Conservation (phyloP, 1,140 invertebrate species). For the Drosophila trapezifrons region DNA sequence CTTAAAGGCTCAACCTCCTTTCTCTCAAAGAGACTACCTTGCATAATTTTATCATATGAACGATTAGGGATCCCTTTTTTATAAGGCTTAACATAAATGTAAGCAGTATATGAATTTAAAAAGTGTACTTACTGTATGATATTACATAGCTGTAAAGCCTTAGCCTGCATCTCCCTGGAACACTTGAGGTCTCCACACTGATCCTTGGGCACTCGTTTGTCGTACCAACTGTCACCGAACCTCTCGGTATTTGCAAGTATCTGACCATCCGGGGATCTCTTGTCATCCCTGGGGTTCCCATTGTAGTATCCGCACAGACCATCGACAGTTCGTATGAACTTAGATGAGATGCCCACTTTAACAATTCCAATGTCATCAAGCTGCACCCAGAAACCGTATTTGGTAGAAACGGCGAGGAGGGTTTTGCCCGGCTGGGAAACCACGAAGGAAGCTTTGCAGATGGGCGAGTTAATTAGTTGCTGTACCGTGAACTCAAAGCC, state of each 20-base stretch:
- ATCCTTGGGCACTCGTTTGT: slow-evolving; percentile 84
- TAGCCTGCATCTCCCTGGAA: slow-evolving; percentile 86
- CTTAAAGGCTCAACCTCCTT: too few relatives aligned
- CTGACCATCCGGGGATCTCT: slow-evolving; percentile 88
- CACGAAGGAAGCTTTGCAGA: slow-evolving; percentile 87
- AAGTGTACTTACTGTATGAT: slow-evolving; percentile 84
- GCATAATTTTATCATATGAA: too few relatives aligned
- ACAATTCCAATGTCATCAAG: slow-evolving; percentile 89
- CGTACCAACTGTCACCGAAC: slow-evolving; percentile 90
- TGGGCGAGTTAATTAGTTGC: slow-evolving; percentile 88
- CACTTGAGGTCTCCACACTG: slow-evolving; percentile 87
- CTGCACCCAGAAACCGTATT: slow-evolving; percentile 89
- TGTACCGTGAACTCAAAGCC: slow-evolving; percentile 87
- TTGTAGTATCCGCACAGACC: slow-evolving; percentile 92
- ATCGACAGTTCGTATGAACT: slow-evolving; percentile 87
- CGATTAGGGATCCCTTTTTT: too few relatives aligned
- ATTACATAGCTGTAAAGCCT: slow-evolving; percentile 88
- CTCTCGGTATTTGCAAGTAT: slow-evolving; percentile 87
- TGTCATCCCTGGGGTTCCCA: slow-evolving; percentile 88
- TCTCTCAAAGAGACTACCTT: too few relatives aligned
- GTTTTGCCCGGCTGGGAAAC: slow-evolving; percentile 88
- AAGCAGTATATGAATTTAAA: neutral
- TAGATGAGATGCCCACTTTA: slow-evolving; percentile 89
- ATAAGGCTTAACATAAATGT: neutral
- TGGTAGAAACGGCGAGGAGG: slow-evolving; percentile 88